phyloP scores from a whole-genome alignment of 2,888 invertebrate genomes.

The Abrostola tripartita region DNA sequence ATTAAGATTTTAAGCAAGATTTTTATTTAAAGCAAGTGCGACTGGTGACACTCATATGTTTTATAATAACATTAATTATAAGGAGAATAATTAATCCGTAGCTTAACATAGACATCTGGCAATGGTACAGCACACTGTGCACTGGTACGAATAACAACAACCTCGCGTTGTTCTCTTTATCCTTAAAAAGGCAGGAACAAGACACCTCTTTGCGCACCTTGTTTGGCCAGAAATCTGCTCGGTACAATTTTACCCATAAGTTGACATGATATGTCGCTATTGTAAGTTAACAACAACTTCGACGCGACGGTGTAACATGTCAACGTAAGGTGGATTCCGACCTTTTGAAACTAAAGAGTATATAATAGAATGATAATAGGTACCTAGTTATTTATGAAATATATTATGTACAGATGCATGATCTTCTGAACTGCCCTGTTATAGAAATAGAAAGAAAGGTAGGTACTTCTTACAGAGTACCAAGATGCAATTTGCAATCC shows the following conservation, averaged over 20 bases:
- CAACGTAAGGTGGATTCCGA: slow-evolving; percentile 13
- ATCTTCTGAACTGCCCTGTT: too few relatives aligned
- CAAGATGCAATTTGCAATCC: too few relatives aligned
- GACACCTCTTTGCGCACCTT: slow-evolving; percentile 57
- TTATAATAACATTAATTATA: slow-evolving; percentile 16
- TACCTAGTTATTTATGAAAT: too few relatives aligned
- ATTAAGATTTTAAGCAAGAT: too few relatives aligned
- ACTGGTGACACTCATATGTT: slow-evolving; percentile 11
- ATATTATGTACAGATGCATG: too few relatives aligned
- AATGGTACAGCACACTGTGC: too few relatives aligned
- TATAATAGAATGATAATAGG: too few relatives aligned
- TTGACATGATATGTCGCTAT: slow-evolving; percentile 14
- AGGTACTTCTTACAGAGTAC: too few relatives aligned
- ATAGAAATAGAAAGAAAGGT: too few relatives aligned
- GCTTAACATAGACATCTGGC: slow-evolving; percentile 41
- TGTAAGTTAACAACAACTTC: slow-evolving; percentile 17
- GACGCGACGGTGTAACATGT: slow-evolving; percentile 26
- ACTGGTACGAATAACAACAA: slow-evolving; percentile 38
- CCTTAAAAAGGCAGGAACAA: slow-evolving; percentile 66
- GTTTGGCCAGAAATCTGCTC: slow-evolving; percentile 63
- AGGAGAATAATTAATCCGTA: slow-evolving; percentile 31
- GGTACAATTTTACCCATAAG: slow-evolving; percentile 48
- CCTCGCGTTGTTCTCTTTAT: slow-evolving; percentile 62
- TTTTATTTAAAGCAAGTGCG: neutral
- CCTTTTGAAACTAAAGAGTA: slow-evolving; percentile 5